Conservation (phyloP, 2,113 vertebrate species). For the Clupea harengus region DNA sequence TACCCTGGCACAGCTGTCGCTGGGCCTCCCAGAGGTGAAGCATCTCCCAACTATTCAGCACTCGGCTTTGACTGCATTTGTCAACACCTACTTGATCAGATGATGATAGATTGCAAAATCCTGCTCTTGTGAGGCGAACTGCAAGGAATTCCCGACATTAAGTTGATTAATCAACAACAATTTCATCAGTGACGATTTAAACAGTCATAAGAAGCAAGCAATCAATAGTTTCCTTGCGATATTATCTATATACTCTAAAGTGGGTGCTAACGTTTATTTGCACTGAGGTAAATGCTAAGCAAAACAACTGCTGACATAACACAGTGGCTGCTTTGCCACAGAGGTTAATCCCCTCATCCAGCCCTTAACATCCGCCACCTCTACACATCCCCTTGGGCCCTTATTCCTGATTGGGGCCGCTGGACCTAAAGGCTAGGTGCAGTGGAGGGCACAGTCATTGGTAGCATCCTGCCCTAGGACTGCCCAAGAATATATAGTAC, state of each 20-base stretch:
- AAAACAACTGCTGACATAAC: background rate
- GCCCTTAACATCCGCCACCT: background rate
- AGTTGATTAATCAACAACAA: background rate
- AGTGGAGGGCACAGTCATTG: constrained; percentile 36
- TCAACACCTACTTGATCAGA: background rate
- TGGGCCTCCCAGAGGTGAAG: background rate
- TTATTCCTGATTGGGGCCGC: background rate
- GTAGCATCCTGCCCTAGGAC: background rate
- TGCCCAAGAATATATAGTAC: background rate
- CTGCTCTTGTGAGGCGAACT: background rate
- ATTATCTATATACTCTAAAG: background rate
- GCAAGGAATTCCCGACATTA: background rate
- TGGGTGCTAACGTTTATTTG: background rate
- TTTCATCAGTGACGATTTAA: background rate
- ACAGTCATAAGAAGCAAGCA: background rate
- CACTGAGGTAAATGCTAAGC: background rate
- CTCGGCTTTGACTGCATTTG: background rate
- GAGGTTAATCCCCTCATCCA: background rate
- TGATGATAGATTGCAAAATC: background rate
- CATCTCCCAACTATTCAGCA: background rate
- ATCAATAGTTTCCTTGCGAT: background rate
- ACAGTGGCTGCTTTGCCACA: background rate
- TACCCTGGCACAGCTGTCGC: background rate
- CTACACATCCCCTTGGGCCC: background rate
- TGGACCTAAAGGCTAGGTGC: background rate